Conservation (phyloP, 2,888 invertebrate species). For the Synanthedon myopaeformis region DNA sequence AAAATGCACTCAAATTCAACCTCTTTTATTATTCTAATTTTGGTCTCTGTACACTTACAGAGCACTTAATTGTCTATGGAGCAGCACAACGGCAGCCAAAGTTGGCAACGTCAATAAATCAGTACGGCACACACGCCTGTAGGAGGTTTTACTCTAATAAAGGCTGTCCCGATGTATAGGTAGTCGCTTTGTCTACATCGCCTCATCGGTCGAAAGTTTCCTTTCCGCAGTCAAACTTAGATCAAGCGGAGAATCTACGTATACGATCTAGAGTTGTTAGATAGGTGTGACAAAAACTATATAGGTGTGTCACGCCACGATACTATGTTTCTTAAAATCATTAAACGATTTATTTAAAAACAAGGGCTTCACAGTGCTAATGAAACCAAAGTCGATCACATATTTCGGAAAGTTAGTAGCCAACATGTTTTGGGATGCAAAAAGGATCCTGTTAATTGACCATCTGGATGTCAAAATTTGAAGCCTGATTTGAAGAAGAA, state of each 20-base stretch:
- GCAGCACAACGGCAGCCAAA: not conserved
- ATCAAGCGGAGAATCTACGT: slow-evolving; percentile 44
- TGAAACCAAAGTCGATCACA: too few relatives aligned
- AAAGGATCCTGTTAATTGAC: not conserved
- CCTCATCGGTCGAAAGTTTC: slow-evolving; percentile 59
- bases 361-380: too few relatives aligned
- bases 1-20: not conserved
- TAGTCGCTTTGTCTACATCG: slow-evolving; percentile 49
- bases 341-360: too few relatives aligned
- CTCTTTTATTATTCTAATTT: not conserved
- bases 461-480: not conserved
- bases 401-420: too few relatives aligned
- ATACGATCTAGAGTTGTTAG: slow-evolving; percentile 11
- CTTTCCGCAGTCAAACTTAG: slow-evolving; percentile 63
- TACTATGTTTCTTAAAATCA: too few relatives aligned
- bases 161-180: slow-evolving; percentile 36
- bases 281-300: slow-evolving; percentile 19
- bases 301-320: slow-evolving; percentile 23
- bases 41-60: not conserved
- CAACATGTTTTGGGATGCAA: too few relatives aligned
- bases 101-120: slow-evolving; percentile 29
- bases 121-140: slow-evolving; percentile 25
- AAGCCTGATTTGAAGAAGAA: not conserved
- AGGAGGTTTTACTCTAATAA: slow-evolving; percentile 39
- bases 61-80: not conserved